Conservation (phyloP, 2,113 vertebrate genomes). For the Haemorhous mexicanus region DNA sequence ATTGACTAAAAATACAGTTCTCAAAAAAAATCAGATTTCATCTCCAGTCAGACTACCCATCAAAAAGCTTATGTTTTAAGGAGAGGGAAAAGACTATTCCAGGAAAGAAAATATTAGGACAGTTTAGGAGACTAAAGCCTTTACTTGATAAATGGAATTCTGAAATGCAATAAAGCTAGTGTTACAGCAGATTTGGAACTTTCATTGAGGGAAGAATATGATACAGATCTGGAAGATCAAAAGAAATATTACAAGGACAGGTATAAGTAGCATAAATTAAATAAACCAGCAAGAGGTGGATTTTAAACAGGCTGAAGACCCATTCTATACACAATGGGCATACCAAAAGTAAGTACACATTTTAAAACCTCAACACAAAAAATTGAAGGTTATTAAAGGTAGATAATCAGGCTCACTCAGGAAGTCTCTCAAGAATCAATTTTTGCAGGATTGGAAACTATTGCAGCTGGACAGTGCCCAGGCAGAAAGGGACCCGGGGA, state of each 20-base stretch:
- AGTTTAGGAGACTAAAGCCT: neutral
- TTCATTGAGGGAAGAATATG: neutral
- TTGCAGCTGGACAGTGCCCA: neutral
- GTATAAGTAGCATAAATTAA: neutral
- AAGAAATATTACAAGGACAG: neutral
- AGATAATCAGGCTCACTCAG: neutral
- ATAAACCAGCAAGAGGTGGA: neutral
- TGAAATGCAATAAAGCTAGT: neutral
- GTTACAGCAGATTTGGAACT: neutral
- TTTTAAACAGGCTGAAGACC: neutral
- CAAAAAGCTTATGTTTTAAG: neutral
- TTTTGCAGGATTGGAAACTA: neutral
- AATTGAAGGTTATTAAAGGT: neutral
- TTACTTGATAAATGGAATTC: neutral
- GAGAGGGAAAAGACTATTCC: neutral
- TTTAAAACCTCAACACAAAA: neutral
- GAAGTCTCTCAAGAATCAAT: neutral
- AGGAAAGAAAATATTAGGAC: neutral
- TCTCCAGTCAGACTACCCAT: neutral
- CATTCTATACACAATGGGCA: neutral
- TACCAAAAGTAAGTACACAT: neutral
- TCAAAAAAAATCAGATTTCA: neutral
- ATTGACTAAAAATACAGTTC: neutral
- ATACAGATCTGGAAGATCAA: neutral
- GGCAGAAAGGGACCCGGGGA: neutral